A percentile compares a stretch with the other conserved stretches of the same genome.
Conservation (phyloP, 2,113 vertebrate genomes). For the Austrofundulus limnaeus region DNA sequence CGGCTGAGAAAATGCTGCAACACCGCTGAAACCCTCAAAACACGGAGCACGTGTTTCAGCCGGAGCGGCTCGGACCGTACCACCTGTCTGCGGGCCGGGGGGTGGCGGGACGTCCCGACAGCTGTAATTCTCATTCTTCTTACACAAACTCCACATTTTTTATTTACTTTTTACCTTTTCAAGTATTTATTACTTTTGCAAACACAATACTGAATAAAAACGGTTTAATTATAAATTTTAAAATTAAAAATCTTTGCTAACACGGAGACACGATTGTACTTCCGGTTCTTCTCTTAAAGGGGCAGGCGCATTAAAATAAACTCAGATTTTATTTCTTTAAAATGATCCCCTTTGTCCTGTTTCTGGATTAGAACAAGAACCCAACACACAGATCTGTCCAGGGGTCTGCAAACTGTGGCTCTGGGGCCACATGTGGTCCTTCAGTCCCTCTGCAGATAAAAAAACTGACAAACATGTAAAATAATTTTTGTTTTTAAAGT, state of each 20-base stretch:
- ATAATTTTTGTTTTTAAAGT: too few species aligned
- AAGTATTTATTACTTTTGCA: background rate
- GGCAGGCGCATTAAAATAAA: background rate
- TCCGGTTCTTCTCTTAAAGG: background rate
- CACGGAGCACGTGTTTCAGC: slow-evolving; percentile 52
- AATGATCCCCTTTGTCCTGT: background rate
- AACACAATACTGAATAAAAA: too few species aligned
- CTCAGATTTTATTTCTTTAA: background rate
- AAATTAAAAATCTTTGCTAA: background rate
- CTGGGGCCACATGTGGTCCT: too few species aligned
- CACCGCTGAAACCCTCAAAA: slow-evolving; percentile 21
- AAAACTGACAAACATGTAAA: too few species aligned
- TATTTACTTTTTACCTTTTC: too few species aligned
- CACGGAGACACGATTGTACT: background rate
- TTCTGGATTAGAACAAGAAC: too few species aligned
- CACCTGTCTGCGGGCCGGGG: slow-evolving; percentile 13
- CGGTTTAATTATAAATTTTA: too few species aligned
- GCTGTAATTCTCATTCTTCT: background rate
- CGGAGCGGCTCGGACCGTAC: slow-evolving; percentile 39
- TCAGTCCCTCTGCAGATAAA: too few species aligned
- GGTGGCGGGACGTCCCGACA: background rate
- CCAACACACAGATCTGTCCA: too few species aligned
- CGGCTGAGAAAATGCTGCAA: background rate
- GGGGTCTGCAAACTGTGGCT: too few species aligned
- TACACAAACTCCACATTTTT: background rate